Percentiles rank a stretch among this genome's conserved stretches.
phyloP scores from a whole-genome alignment of 2,797 vertebrate species.

The Melanotaenia parkinsoni region DNA sequence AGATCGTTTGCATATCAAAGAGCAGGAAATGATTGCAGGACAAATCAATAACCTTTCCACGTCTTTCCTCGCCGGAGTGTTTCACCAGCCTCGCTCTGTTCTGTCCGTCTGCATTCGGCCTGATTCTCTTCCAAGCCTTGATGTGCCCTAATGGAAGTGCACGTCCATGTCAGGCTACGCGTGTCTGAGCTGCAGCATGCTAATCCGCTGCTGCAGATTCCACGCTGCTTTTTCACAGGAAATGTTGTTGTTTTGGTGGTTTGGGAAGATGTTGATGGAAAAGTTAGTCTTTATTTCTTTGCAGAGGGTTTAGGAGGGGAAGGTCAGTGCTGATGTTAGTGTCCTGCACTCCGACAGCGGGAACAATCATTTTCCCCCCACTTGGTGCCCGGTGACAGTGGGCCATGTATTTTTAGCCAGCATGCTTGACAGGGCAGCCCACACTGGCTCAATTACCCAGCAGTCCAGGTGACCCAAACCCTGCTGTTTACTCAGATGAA shows the following conservation, averaged over 20 bases:
- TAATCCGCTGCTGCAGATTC: constrained; percentile 54
- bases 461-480: constrained; percentile 87
- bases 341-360: constrained; percentile 84
- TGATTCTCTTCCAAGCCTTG: constrained; percentile 68
- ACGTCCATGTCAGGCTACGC: constrained; percentile 39
- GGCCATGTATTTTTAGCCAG: constrained; percentile 89
- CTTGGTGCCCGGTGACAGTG: constrained; percentile 89
- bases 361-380: constrained; percentile 91
- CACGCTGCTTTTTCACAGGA: constrained; percentile 45
- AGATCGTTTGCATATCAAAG: constrained; percentile 99
- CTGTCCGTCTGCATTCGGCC: constrained; percentile 61
- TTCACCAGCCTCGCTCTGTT: constrained; percentile 58
- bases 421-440: constrained; percentile 87
- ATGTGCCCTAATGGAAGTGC: constrained; percentile 72
- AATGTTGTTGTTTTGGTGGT: constrained; percentile 51
- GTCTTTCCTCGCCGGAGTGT: constrained; percentile 74
- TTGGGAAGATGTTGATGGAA: constrained; percentile 26
- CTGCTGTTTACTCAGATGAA: constrained; percentile 89
- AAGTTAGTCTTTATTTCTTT: constrained; percentile 62
- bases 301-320: constrained; percentile 87
- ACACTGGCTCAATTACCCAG: constrained; percentile 90
- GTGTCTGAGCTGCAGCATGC: constrained; percentile 47
- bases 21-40: constrained; percentile 99
- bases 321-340: constrained; percentile 88
- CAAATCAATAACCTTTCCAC: constrained; percentile 99